Conservation (phyloP, 2,113 vertebrate genomes). For the Equus quagga region DNA sequence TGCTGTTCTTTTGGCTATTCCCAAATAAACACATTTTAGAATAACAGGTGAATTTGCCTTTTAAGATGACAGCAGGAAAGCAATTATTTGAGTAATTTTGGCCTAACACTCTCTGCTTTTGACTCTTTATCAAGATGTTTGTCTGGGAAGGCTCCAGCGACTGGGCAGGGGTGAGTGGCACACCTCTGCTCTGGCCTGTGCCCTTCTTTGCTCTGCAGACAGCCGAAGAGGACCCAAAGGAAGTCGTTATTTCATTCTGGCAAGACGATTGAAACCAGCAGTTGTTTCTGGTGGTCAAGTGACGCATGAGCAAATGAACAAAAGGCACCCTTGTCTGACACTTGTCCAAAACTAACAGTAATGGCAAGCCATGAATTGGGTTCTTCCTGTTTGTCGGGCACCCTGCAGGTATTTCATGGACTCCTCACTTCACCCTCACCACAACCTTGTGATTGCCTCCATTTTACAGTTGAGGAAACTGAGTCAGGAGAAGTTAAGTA, state of each 20-base stretch:
- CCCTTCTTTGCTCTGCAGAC: background rate
- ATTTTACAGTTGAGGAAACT: background rate
- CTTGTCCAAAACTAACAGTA: background rate
- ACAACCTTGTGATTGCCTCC: background rate
- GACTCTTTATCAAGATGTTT: background rate
- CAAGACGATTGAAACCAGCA: background rate
- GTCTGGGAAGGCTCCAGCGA: background rate
- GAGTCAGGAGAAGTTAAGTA: background rate
- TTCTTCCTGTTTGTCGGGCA: background rate
- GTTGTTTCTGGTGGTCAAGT: background rate
- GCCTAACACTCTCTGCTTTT: background rate
- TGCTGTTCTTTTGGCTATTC: too few relatives aligned
- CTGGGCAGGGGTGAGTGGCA: background rate
- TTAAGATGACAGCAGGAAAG: background rate
- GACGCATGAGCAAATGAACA: background rate
- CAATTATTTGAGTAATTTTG: background rate
- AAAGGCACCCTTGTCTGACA: background rate
- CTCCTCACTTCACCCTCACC: background rate
- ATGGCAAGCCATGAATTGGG: background rate
- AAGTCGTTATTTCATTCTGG: background rate
- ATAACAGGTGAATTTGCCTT: too few relatives aligned
- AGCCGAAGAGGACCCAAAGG: background rate
- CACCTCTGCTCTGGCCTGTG: background rate
- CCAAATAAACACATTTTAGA: too few relatives aligned
- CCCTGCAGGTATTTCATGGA: background rate